Percentiles rank a stretch among this genome's conserved stretches.
Evolutionary conservation across 2,888 invertebrate species (phyloP).

Genomic region (Phalera bucephala): DNA sequence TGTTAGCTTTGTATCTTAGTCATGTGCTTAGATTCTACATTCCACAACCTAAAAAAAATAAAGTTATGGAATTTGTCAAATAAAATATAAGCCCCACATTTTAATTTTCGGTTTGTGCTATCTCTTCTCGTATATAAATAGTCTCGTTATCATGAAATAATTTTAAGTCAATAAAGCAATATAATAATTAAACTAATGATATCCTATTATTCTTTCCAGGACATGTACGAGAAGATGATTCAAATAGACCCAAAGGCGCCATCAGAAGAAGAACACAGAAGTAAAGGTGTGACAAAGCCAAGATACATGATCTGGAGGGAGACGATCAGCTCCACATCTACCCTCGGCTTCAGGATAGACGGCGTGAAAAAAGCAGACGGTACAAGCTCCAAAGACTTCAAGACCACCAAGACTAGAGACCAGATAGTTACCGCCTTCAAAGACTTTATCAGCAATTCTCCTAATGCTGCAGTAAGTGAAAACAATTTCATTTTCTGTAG

Average conservation of each 20-base stretch:
- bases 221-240: conserved; percentile 99
- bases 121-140: too few relatives aligned
- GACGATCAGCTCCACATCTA: conserved; percentile 98
- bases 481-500: too few relatives aligned
- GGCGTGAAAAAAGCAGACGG: conserved; percentile 95
- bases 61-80: too few relatives aligned
- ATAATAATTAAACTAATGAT: not conserved
- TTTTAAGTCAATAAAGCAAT: too few relatives aligned
- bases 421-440: conserved; percentile 91
- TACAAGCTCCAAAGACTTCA: conserved; percentile 96
- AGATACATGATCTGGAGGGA: conserved; percentile 98
- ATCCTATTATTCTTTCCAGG: conserved; percentile 76
- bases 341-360: conserved; percentile 97
- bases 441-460: conserved; percentile 91
- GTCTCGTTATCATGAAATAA: too few relatives aligned
- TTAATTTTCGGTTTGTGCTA: too few relatives aligned
- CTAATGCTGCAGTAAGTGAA: conserved; percentile 91
- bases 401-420: conserved; percentile 94
- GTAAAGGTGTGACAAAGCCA: conserved; percentile 97
- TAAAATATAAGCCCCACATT: too few relatives aligned
- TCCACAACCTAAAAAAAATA: too few relatives aligned
- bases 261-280: conserved; percentile 93
- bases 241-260: conserved; percentile 95
- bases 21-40: too few relatives aligned
- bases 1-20: too few relatives aligned